Evolutionary conservation across 2,113 vertebrate species (phyloP).

Genomic region (Myotis yumanensis): DNA sequence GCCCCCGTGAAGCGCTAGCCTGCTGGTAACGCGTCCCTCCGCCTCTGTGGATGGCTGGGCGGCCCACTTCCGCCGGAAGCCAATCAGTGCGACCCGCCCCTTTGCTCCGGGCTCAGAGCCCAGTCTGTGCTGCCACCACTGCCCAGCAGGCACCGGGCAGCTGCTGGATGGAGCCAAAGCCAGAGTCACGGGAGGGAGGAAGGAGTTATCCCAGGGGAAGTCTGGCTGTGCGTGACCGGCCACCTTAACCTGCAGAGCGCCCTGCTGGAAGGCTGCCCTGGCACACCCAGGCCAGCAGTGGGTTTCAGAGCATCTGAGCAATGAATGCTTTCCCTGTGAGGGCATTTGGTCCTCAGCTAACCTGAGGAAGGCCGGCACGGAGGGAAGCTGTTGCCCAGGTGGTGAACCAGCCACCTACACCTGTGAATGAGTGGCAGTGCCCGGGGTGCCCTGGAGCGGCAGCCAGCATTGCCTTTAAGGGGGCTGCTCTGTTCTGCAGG

Average conservation of each 20-base stretch:
- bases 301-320: not conserved
- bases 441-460: not conserved
- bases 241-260: not conserved
- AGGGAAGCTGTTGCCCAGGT: not conserved
- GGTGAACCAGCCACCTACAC: not conserved
- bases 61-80: constrained; percentile 42
- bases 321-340: not conserved
- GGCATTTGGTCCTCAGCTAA: not conserved
- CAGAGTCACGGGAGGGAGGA: not conserved
- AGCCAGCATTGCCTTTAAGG: not conserved
- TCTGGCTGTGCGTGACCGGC: not conserved
- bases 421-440: not conserved
- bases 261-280: constrained; percentile 23
- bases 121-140: not conserved
- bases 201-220: not conserved
- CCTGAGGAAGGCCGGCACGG: not conserved
- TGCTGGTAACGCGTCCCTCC: constrained; percentile 50
- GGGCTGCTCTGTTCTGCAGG: not conserved
- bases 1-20: constrained; percentile 47
- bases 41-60: constrained; percentile 40
- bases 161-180: not conserved
- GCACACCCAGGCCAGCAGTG: constrained; percentile 16
- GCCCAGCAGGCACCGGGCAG: not conserved
- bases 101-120: constrained; percentile 55
- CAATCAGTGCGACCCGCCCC: not conserved